These are phyloP conservation scores for Theonella swinhoei DNA, from an alignment of 37 sponge, comb jelly and placozoan species.

Conservation along the genomic window DNA sequence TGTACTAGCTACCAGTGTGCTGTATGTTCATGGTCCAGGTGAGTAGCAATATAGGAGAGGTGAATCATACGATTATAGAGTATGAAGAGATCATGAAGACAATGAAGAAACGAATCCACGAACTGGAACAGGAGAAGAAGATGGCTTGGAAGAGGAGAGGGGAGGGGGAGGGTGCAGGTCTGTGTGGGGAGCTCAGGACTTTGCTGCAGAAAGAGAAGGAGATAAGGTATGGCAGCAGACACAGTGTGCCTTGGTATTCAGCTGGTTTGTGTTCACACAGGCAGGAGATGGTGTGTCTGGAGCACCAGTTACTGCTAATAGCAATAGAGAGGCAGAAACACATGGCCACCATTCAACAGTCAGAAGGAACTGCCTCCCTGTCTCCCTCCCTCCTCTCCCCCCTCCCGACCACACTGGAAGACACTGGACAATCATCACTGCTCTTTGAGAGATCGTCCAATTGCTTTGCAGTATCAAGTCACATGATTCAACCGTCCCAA, in stretches of 20 bases:
- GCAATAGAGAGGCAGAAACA: constrained; percentile 52
- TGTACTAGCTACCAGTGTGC: no score
- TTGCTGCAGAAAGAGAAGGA: constrained; percentile 43
- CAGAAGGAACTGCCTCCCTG: neutral
- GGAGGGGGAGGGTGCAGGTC: neutral
- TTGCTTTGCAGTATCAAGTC: neutral
- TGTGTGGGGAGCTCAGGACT: constrained; percentile 40
- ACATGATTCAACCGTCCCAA: neutral
- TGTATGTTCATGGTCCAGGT: constrained; percentile 33
- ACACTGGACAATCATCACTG: neutral
- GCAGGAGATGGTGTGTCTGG: constrained; percentile 40
- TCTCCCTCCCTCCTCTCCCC: neutral
- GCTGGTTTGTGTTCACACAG: no score
- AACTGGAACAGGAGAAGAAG: neutral
- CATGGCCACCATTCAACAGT: constrained; percentile 10
- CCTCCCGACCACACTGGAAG: neutral
- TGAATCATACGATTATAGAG: constrained; percentile 73
- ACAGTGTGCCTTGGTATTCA: no score
- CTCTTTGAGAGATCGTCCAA: neutral
- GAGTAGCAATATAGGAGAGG: constrained; percentile 65
- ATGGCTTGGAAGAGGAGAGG: neutral
- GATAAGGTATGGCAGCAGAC: constrained; percentile 9
- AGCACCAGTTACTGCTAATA: constrained; percentile 46
- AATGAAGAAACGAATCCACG: neutral
- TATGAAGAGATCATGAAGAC: constrained; percentile 74